Evolutionary conservation across 2,888 invertebrate species (phyloP), one percentile per base, ranked within the genome.

Genomic region (Sesamia inferens): DNA sequence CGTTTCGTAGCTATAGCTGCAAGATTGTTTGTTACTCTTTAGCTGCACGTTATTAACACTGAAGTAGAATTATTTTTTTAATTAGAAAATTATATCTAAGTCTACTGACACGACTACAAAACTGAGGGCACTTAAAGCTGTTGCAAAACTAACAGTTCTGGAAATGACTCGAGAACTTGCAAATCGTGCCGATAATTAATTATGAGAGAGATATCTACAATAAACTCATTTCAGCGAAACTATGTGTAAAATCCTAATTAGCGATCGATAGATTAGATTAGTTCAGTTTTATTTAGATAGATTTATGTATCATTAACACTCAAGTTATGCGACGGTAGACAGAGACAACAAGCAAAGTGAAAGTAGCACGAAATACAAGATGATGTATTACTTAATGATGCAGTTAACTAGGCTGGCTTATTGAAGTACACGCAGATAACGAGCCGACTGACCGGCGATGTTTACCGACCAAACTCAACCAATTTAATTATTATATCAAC

Each of bases 321-420:
- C 66, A 55, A 85, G 77, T 63, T 74, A 76, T 74, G 76, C 66
- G 58, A 69, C 62, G 68, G 39, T 69, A 76, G 83, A 84, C 55
- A 79, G 74, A 75, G 83, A 84, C 65, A 67, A 68, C 59, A 57
- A 62, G 69, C 59, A 39, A 70, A 86, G 86, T 86, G 86, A 86
- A 86, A 86, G 86, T 86, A 74, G 74, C 77, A 74, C 78, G 63
- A 74, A 66, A 79, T 66, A 71, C 65, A 70, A 77, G 66, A 81
- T 79, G 78, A 79, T 76, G 59, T 67, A 80, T 77, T 86, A 85
- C 78, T 79, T 76, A 79, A 86, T 78, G 81, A 76, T 71, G 79
- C 77, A 73, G 71, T 65, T 16, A 78, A 84, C 75, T 77, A 77
- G 54, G 69, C 59, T 59, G 81, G 75, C 55, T 73, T 58, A 71